These are phyloP conservation scores for Drosophila colorata DNA, from an alignment of 2,888 invertebrate genomes.

Conservation along the genomic window DNA sequence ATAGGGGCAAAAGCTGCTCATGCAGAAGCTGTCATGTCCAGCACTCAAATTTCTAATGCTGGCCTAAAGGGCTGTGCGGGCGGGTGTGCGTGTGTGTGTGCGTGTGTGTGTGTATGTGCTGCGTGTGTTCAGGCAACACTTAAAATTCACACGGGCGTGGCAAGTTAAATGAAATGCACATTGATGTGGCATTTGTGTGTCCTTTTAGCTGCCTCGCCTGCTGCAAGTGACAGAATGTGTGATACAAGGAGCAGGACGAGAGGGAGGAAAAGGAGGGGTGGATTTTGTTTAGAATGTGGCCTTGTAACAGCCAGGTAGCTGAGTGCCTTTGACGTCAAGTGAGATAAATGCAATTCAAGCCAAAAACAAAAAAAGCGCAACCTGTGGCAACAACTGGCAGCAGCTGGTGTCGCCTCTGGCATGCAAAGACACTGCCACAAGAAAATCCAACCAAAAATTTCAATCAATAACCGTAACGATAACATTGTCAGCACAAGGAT, in stretches of 20 bases:
- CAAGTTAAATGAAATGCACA: slow-evolving; percentile 81
- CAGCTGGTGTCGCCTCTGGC: slow-evolving; percentile 60
- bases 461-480: slow-evolving; percentile 78
- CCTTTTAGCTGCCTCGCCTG: slow-evolving; percentile 43
- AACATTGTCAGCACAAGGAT: slow-evolving; percentile 64
- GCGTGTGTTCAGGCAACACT: slow-evolving; percentile 63
- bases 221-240: slow-evolving; percentile 50
- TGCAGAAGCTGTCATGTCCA: slow-evolving; percentile 83
- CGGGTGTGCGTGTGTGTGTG: slow-evolving; percentile 9
- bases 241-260: not conserved
- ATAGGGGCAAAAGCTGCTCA: slow-evolving; percentile 76
- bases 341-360: slow-evolving; percentile 62
- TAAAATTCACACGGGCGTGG: slow-evolving; percentile 80
- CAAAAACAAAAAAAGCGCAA: slow-evolving; percentile 26
- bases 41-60: slow-evolving; percentile 73
- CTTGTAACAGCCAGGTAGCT: slow-evolving; percentile 26
- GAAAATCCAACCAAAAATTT: slow-evolving; percentile 42
- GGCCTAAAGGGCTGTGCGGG: slow-evolving; percentile 38
- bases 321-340: slow-evolving; percentile 48
- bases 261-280: not conserved
- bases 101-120: slow-evolving; percentile 23
- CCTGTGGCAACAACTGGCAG: slow-evolving; percentile 58
- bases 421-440: slow-evolving; percentile 42
- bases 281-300: not conserved
- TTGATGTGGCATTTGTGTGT: slow-evolving; percentile 75